phyloP scores from a whole-genome alignment of 2,113 vertebrate species.

The Malurus elegans region DNA sequence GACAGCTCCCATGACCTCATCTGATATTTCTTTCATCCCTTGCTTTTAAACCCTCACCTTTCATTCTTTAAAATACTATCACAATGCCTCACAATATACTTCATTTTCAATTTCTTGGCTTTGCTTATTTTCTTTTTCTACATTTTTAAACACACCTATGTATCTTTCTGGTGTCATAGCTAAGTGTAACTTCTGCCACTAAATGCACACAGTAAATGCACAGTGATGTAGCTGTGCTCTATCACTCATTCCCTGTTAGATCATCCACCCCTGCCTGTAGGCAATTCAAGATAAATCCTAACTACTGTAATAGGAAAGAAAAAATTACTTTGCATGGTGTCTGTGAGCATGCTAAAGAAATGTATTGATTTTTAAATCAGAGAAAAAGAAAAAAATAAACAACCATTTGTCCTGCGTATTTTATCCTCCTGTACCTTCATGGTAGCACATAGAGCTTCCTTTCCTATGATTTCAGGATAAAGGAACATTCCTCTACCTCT shows the following conservation, averaged over 20 bases:
- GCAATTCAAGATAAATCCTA: neutral
- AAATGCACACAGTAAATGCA: neutral
- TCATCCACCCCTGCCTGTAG: neutral
- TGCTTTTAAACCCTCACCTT: neutral
- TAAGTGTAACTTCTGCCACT: neutral
- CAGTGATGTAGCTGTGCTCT: accelerated
- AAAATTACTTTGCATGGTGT: neutral
- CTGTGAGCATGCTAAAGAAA: neutral
- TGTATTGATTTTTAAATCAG: neutral
- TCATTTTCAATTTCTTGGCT: neutral
- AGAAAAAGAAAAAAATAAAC: neutral
- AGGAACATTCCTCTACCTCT: neutral
- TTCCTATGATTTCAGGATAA: neutral
- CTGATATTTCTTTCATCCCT: neutral
- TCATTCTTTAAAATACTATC: neutral
- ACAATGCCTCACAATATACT: neutral
- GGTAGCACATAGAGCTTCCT: neutral
- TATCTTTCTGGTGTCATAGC: neutral
- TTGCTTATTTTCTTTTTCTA: neutral
- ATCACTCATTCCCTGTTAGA: neutral
- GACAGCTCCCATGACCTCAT: neutral
- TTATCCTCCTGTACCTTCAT: neutral
- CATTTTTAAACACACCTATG: neutral
- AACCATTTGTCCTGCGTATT: neutral
- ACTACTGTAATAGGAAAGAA: neutral